A percentile compares a stretch with the other conserved stretches of the same genome.
These are phyloP conservation scores for Parapristionchus giblindavisi DNA, from an alignment of 2,888 invertebrate genomes.

Conservation along the genomic window DNA sequence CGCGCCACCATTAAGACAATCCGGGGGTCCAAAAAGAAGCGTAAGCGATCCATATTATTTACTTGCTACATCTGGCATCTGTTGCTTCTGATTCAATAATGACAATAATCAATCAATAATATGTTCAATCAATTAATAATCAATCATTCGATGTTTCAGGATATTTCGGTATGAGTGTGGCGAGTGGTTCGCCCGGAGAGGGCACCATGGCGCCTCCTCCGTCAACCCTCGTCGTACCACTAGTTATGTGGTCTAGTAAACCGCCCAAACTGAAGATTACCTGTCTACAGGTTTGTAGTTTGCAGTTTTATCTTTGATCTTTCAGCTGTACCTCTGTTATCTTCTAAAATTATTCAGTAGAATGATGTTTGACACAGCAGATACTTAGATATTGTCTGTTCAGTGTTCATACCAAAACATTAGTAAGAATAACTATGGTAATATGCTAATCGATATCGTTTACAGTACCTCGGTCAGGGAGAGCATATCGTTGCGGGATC, in stretches of 20 bases:
- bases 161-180: slow-evolving; percentile 14
- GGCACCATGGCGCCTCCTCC: slow-evolving; percentile 39
- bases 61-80: too few species aligned
- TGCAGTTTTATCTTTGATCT: not conserved
- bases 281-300: slow-evolving; percentile 29
- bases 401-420: not conserved
- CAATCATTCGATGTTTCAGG: too few species aligned
- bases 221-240: slow-evolving; percentile 83
- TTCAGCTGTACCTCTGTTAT: too few species aligned
- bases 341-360: too few species aligned
- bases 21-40: too few species aligned
- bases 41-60: too few species aligned
- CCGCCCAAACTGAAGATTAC: slow-evolving; percentile 93
- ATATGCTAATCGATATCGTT: not conserved
- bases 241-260: slow-evolving; percentile 94
- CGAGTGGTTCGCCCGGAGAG: not conserved
- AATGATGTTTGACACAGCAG: too few species aligned
- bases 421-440: slow-evolving; percentile 75
- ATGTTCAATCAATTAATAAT: too few species aligned
- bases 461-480: slow-evolving; percentile 34
- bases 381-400: not conserved
- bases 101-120: too few species aligned
- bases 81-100: too few species aligned
- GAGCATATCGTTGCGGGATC: slow-evolving; percentile 37
- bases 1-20: too few species aligned